Conservation (phyloP, 1,140 invertebrate genomes). For the Ceratina australensis region DNA sequence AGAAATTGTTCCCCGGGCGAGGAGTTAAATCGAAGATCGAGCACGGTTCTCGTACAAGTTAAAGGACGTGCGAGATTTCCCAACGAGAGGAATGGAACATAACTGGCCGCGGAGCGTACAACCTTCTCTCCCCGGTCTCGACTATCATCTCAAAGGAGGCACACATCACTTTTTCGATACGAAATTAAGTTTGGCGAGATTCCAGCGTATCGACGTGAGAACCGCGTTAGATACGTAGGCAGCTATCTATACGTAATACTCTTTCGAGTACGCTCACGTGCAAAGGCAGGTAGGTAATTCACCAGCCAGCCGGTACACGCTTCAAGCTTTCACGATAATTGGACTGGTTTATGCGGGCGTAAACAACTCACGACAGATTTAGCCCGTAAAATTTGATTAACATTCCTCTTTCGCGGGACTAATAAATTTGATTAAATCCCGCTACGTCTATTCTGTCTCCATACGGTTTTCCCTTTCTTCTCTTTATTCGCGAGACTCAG, state of each 20-base stretch:
- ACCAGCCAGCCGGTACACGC: constrained; percentile 6
- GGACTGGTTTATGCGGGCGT: constrained; percentile 46
- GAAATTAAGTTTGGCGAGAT: constrained; percentile 48
- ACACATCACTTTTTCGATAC: constrained; percentile 37
- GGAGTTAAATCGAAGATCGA: constrained; percentile 19
- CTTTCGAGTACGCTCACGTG: constrained; percentile 14
- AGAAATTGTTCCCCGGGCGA: not conserved
- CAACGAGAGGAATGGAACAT: not conserved
- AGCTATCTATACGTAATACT: too few relatives aligned
- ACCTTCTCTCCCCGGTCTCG: not conserved
- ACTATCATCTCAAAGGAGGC: constrained; percentile 11
- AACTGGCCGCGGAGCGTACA: too few relatives aligned
- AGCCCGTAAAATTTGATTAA: constrained; percentile 54
- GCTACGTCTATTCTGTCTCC: not conserved
- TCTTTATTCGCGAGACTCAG: not conserved
- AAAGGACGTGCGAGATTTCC: constrained; percentile 10
- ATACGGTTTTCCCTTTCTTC: not conserved
- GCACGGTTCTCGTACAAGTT: not conserved
- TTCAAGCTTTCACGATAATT: constrained; percentile 53
- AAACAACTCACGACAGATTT: constrained; percentile 48
- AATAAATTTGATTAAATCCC: constrained; percentile 38
- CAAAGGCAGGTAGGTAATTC: constrained; percentile 34
- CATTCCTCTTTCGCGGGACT: constrained; percentile 24
- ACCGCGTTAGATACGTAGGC: not conserved
- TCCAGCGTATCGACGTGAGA: constrained; percentile 45